These are phyloP conservation scores for Caiman crocodilus DNA, from an alignment of 2,797 vertebrate genomes.

Conservation along the genomic window DNA sequence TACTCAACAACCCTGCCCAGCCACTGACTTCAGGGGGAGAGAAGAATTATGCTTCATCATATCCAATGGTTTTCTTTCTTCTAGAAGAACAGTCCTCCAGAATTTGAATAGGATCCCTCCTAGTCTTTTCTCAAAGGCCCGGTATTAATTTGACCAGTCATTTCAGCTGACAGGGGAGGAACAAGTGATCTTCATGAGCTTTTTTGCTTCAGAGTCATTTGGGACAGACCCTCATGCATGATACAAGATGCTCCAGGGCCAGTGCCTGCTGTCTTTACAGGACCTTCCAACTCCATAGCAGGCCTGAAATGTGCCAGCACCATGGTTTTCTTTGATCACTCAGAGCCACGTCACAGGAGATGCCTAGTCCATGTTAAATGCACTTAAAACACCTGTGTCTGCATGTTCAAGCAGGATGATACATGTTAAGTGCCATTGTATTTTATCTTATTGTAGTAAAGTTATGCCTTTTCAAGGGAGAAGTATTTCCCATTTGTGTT, in stretches of 20 bases:
- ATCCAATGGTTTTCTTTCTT: neutral
- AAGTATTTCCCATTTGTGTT: too few species aligned
- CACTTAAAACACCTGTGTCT: too few species aligned
- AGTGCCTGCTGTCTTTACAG: neutral
- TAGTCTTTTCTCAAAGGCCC: neutral
- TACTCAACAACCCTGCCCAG: neutral
- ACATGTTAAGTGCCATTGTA: too few species aligned
- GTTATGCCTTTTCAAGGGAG: too few species aligned
- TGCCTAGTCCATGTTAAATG: too few species aligned
- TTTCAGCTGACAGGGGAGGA: neutral
- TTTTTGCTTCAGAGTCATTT: neutral
- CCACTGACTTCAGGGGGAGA: neutral
- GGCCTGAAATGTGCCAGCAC: neutral
- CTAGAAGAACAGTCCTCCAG: neutral
- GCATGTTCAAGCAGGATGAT: too few species aligned
- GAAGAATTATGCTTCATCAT: neutral
- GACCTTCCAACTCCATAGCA: neutral
- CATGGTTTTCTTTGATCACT: too few species aligned
- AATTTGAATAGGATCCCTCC: neutral
- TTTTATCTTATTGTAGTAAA: too few species aligned
- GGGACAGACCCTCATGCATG: neutral
- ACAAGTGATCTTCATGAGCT: neutral
- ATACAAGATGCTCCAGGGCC: neutral
- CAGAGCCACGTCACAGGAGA: too few species aligned
- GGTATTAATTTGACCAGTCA: neutral